Conservation (phyloP, 2,888 invertebrate species). For the Volucella zonaria region DNA sequence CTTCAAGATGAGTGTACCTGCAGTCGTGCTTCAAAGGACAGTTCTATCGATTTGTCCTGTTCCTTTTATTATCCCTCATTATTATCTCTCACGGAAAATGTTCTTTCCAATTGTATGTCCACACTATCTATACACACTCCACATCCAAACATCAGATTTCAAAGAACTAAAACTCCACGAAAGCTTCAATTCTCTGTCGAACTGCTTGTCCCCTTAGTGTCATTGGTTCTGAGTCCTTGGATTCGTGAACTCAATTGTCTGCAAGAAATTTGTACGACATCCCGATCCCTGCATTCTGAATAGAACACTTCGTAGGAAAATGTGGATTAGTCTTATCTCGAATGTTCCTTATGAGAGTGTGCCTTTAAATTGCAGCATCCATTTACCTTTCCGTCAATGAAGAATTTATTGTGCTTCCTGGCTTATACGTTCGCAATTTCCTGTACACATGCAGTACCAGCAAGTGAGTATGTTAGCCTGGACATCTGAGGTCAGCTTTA, state of each 20-base stretch:
- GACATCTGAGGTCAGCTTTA: constrained; percentile 64
- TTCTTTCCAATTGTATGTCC: constrained; percentile 55
- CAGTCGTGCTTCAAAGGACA: constrained; percentile 33
- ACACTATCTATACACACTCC: neutral
- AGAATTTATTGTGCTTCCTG: constrained; percentile 67
- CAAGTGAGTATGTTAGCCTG: neutral
- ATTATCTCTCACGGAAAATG: constrained; percentile 54
- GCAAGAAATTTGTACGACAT: constrained; percentile 38
- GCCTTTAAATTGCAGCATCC: constrained; percentile 56
- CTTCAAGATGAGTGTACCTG: constrained; percentile 28
- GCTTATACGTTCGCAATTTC: constrained; percentile 54
- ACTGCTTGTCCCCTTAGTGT: neutral
- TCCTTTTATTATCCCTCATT: constrained; percentile 60
- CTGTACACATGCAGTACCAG: constrained; percentile 31
- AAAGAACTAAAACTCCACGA: constrained; percentile 58
- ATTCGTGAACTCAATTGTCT: constrained; percentile 33
- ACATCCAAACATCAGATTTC: constrained; percentile 18
- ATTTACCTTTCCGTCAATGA: constrained; percentile 40
- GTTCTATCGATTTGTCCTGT: constrained; percentile 66
- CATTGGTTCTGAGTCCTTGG: neutral
- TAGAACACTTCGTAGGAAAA: constrained; percentile 19
- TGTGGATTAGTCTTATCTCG: constrained; percentile 46
- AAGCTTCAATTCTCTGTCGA: constrained; percentile 20
- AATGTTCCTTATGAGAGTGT: constrained; percentile 38
- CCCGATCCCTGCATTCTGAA: constrained; percentile 35